Base-by-base conservation (phyloP, 2,888 invertebrate genomes). In the Apocheima hispidaria region DNA sequence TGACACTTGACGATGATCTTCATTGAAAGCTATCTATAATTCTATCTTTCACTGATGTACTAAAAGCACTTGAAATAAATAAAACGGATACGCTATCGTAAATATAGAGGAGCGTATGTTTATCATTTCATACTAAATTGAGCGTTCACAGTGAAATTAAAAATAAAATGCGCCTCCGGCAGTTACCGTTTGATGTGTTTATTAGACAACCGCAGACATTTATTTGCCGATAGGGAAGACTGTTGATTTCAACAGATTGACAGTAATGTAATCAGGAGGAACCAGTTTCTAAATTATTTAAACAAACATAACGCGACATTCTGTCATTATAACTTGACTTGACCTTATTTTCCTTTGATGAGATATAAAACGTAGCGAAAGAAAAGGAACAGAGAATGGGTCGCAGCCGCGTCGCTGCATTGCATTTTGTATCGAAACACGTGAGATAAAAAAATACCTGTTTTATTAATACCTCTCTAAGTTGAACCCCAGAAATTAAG, bases 1-100 rank as follows among this genome's bases (percentile, higher is more conserved):
- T 21, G 44, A 36, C 28, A 28, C 41, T 36, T 52, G 58, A 38
- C 33, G 23, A n/a, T 28, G n/a, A n/a, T n/a, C n/a, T n/a, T n/a
- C n/a, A n/a, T n/a, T n/a, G n/a, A n/a, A n/a, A n/a, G n/a, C n/a
- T n/a, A n/a, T n/a, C n/a, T n/a, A n/a, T n/a, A n/a, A n/a, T n/a
- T n/a, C n/a, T n/a, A 49, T 40, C 50, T 28, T 5, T 53, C 28
- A 36, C 20, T 51, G 35, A 35, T n/a, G 35, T 35, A 43, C 43
- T 51, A 35, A 56, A 49, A 23, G n/a, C 44, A 52, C 21, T 28
- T 35, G 12, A 40, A 52, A 52, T 52, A 52, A 58, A 56, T 49
- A 48, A 44, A 55, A 33, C 20, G 4, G 3, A 26, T 4, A 40
- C 18, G 40, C 23, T 38, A 58, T 59, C 28, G 41, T 59, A 53